Base-by-base conservation (phyloP, 1,140 invertebrate species). In the Bombus turneri region DNA sequence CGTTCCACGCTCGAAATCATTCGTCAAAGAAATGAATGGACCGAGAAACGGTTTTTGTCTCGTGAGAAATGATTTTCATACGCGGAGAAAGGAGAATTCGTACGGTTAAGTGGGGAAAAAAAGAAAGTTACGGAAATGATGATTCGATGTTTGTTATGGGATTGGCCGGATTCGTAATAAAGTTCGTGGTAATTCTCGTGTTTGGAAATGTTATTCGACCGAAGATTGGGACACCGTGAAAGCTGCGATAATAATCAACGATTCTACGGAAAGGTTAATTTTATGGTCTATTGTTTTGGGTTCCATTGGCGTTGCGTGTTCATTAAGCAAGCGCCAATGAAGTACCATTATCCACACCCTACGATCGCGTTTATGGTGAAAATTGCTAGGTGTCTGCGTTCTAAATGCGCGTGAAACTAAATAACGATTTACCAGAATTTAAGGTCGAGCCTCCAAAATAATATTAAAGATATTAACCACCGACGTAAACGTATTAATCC, bases 21-120 rank as follows among this genome's bases (percentile, higher is more conserved):
- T 91, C 90, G 90, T 91, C 89, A 91, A 90, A 88, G 75, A 91
- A 91, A 90, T 88, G 85, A 90, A 90, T 85, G 90, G 89, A 53
- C 41, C 83, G 71, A 83, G 64, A 80, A 83, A 76, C 88, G 79
- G 80, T 90, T 89, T 87, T 85, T 87, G 89, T 80, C 72, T 37
- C 73, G 66, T 72, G n/a, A 22, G 74, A 13, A 71, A 72, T 39
- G 66, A 68, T 68, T 76, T 57, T 66, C 72, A 59, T 34, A 9
- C 22, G 2, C 25, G 78, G 43, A 31, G 68, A 43, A 25, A 28
- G 3, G 28, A 9, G 34, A 34, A 6, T 37, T 13, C 10, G 34
- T 10, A 22, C 12, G 25, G 34, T 18, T 25, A 69, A 72, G 3
- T 31, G 71, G n/a, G 72, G 28, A 39, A n/a, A 31, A 28, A 31